Percentiles rank a stretch among this genome's conserved stretches.
These are phyloP conservation scores for Leptobrachium ailaonicum DNA, from an alignment of 2,113 vertebrate species.

Conservation along the genomic window DNA sequence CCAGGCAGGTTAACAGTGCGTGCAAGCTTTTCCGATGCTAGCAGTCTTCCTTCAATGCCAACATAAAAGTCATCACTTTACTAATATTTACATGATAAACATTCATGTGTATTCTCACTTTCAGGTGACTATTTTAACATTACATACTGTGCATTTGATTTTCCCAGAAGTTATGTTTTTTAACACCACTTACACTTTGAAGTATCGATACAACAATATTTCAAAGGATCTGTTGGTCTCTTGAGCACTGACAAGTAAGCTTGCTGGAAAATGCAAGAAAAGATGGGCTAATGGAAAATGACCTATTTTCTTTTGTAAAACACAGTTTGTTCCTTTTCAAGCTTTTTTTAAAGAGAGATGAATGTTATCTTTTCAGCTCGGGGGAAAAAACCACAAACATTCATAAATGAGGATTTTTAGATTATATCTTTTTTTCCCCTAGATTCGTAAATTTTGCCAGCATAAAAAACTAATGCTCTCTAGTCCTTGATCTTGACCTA, in stretches of 20 bases:
- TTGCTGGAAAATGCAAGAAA: slow-evolving; percentile 8
- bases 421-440: too few species aligned
- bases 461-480: too few species aligned
- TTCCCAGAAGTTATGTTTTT: slow-evolving; percentile 1
- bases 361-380: too few species aligned
- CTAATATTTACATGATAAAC: not conserved
- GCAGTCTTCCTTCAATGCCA: too few species aligned
- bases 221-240: slow-evolving; percentile 39
- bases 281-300: slow-evolving; percentile 17
- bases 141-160: not conserved
- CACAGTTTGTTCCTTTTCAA: too few species aligned
- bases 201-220: slow-evolving; percentile 35
- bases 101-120: not conserved
- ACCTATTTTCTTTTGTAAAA: slow-evolving; percentile 28
- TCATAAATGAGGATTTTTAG: too few species aligned
- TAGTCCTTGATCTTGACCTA: too few species aligned
- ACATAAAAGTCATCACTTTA: not conserved
- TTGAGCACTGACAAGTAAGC: slow-evolving; percentile 21
- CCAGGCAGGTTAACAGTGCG: too few species aligned
- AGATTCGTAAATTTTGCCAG: too few species aligned
- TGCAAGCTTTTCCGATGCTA: too few species aligned
- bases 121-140: not conserved
- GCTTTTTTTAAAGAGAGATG: too few species aligned
- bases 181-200: slow-evolving; percentile 34
- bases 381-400: too few species aligned